Conservation (phyloP, 2,888 invertebrate genomes). For the Muscina levida region DNA sequence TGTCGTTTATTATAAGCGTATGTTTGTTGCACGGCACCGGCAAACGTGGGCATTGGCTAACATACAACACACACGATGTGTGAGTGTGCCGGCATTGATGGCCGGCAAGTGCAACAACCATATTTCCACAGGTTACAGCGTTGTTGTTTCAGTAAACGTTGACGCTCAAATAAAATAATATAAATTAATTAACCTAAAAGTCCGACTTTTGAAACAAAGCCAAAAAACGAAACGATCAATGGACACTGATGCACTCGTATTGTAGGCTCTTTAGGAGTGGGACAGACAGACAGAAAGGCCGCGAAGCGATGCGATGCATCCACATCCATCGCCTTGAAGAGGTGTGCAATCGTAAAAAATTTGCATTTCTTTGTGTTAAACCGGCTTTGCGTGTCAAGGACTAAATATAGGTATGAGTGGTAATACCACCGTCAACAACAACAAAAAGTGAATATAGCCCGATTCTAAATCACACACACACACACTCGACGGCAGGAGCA, state of each 20-base stretch:
- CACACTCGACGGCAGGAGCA: slow-evolving; percentile 33
- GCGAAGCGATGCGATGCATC: too few relatives aligned
- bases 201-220: slow-evolving; percentile 39
- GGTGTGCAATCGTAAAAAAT: slow-evolving; percentile 64
- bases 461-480: slow-evolving; percentile 1
- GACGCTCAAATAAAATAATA: slow-evolving; percentile 78
- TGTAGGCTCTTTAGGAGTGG: background rate
- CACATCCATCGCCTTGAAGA: slow-evolving; percentile 29
- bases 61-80: background rate
- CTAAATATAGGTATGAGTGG: slow-evolving; percentile 56
- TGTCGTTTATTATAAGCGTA: slow-evolving; percentile 73
- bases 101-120: slow-evolving; percentile 59
- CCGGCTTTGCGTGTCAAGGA: slow-evolving; percentile 66
- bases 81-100: background rate
- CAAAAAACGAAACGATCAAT: background rate
- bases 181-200: slow-evolving; percentile 76
- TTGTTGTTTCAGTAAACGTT: slow-evolving; percentile 54
- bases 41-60: slow-evolving; percentile 4
- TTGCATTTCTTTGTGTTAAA: slow-evolving; percentile 66
- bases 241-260: too few relatives aligned
- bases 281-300: too few relatives aligned
- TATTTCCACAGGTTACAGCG: slow-evolving; percentile 32
- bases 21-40: slow-evolving; percentile 12
- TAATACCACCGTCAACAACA: slow-evolving; percentile 18
- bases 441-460: slow-evolving; percentile 16